phyloP scores from a whole-genome alignment of 1,140 invertebrate species.

The Orchesella cincta region DNA sequence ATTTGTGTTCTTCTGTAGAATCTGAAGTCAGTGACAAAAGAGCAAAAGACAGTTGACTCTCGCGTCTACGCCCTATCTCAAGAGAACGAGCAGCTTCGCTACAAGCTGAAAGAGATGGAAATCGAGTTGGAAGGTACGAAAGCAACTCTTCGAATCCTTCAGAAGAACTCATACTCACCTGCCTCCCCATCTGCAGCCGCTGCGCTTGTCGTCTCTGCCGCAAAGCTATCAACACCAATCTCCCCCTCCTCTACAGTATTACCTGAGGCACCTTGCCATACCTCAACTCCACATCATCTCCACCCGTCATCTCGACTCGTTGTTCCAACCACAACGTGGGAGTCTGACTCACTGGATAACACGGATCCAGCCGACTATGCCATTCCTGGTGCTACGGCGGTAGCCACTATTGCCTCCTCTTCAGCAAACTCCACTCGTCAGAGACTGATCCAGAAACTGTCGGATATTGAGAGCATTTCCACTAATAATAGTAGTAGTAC shows the following conservation, averaged over 20 bases:
- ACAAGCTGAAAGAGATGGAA: conserved; percentile 48
- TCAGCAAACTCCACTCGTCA: conserved; percentile 1
- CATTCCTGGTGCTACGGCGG: conserved; percentile 3
- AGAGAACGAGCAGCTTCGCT: conserved; percentile 49
- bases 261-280: conserved; percentile 7
- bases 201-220: not conserved
- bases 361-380: conserved; percentile 13
- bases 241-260: conserved; percentile 12
- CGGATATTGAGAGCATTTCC: conserved; percentile 20
- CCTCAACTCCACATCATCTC: not conserved
- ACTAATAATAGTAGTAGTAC: conserved; percentile 19
- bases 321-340: not conserved
- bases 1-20: not conserved
- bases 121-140: conserved; percentile 50
- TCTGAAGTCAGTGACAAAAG: conserved; percentile 9
- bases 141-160: conserved; percentile 45
- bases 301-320: not conserved
- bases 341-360: conserved; percentile 7
- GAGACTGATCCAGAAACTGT: conserved; percentile 25
- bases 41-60: conserved; percentile 15
- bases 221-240: not conserved
- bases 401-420: conserved; percentile 12
- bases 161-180: conserved; percentile 29
- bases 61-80: conserved; percentile 22
- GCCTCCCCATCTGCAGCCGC: not conserved